Evolutionary conservation across 2,888 invertebrate species (phyloP).

Genomic region (Blastobasis adustella): DNA sequence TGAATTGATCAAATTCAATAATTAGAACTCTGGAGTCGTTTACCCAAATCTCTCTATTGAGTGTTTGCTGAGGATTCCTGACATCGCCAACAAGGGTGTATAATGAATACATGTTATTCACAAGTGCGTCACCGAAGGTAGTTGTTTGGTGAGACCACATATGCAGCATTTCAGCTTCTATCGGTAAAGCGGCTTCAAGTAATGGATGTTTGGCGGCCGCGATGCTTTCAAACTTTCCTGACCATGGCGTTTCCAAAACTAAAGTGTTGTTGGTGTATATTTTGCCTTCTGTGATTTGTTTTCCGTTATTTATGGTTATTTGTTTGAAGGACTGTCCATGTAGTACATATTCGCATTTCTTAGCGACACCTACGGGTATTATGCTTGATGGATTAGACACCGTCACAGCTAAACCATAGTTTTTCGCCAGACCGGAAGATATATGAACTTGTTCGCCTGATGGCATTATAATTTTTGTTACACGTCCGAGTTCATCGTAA

Average conservation of each 20-base stretch:
- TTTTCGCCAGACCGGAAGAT: conserved; percentile 83
- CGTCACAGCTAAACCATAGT: conserved; percentile 84
- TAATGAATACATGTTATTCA: conserved; percentile 86
- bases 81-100: conserved; percentile 90
- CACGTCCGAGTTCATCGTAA: conserved; percentile 92
- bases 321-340: conserved; percentile 80
- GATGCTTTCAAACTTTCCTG: conserved; percentile 83
- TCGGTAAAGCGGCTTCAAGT: conserved; percentile 87
- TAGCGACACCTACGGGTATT: conserved; percentile 70
- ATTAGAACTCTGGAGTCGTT: conserved; percentile 92
- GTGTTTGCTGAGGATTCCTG: conserved; percentile 87
- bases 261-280: conserved; percentile 87
- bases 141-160: conserved; percentile 91
- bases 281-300: conserved; percentile 82
- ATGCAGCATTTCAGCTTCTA: conserved; percentile 92
- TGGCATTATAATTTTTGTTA: conserved; percentile 89
- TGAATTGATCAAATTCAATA: conserved; percentile 94
- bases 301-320: conserved; percentile 80
- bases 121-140: conserved; percentile 82
- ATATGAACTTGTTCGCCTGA: conserved; percentile 92
- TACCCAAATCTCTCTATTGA: conserved; percentile 90
- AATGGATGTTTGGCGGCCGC: conserved; percentile 88
- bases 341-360: conserved; percentile 75
- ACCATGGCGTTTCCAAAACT: conserved; percentile 83
- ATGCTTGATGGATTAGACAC: conserved; percentile 75